Evolutionary conservation across 2,797 vertebrate species (phyloP), one percentile per base, ranked within the genome.

Genomic region (Pseudopleuronectes americanus): DNA sequence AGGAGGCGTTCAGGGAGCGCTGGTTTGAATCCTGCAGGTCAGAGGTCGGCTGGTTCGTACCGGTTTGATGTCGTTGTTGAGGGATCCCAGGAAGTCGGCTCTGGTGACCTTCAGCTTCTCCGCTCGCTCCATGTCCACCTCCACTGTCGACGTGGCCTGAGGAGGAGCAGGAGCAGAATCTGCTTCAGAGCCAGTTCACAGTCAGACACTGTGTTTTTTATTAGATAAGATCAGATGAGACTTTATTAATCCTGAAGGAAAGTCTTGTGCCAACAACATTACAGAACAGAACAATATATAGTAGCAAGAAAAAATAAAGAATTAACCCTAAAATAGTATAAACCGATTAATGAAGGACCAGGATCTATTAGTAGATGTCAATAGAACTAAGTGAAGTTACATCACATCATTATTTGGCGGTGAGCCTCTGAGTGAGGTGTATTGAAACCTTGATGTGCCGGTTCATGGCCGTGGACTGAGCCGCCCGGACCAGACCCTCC

Each of bases 391-490:
- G 28, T 28, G 4, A 28, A 26, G 26, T 26, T 4, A 47, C 31
- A 9, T 33, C 33, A 33, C 33, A 31, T 31, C 6, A 33, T 33
- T 33, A 33, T 33, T 3, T 33, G 7, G 8, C 9, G 8, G 31
- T 9, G 1, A 33, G 8, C 31, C 8, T 33, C 8, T 33, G 31
- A 33, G 8, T 6, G 28, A 31, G 6, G 28, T 33, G 31, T 33
- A 8, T 33, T 33, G 4, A 33, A 33, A 99, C 98, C 97, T 99
- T 99, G 79, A 99, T 99, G 88, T 98, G 98, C 22, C 98, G 95
- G 93, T 99, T 99, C 98, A 99, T 99, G 68, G 98, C 98, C 0
- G 98, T 99, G 61, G 97, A 99, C 84, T 99, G 97, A 0, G 98
- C 97, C 0, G 97, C 98, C 81, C 97, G 93, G 84, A 99, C 97